Base-by-base conservation (phyloP, 1,140 invertebrate species). In the Ceratina japonica region DNA sequence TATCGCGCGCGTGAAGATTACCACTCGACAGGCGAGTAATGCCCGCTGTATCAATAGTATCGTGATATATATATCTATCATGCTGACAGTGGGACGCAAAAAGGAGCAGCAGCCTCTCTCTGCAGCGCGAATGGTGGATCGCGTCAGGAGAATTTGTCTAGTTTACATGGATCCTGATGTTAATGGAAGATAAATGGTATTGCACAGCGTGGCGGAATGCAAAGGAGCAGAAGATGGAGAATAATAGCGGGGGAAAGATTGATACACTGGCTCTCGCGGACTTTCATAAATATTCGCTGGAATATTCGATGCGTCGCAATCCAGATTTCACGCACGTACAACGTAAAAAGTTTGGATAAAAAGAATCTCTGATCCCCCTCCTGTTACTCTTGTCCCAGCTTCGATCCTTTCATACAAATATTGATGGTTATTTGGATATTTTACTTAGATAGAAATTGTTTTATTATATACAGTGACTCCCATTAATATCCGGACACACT, bases 51-150 rank as follows among this genome's bases (percentile, higher is more conserved):
- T 83, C 70, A 72, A 84, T 84, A 75, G 51, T 80, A 79, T 83
- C 82, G 72, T 54, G 56, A 64, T 69, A 51, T 75, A 66, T 64
- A 51, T 79, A 83, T 75, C 66, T 84, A 83, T 84, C 82, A 64
- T 63, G 68, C 59, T 49, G 18, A 49, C 22, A 58, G 74, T 20
- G 49, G 16, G 44, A 78, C 24, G 75, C 49, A 63, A 77, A 77
- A 77, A 63, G 59, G 20, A n/a, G 20, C 27, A n/a, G 20, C 27
- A 71, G 4, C 27, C 27, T 63, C 66, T 18, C 8, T 3, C 10
- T 52, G 49, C 49, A 49, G 10, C 13, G 22, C 37, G 58, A 3
- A 44, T 44, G 37, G 49, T 63, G 51, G 49, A 62, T 76, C 65
- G 24, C 31, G 24, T 18, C 44, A 31, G 24, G 68, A 78, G 61